These are phyloP conservation scores for Scolopax rusticola DNA, from an alignment of 2,797 vertebrate genomes.

Conservation along the genomic window DNA sequence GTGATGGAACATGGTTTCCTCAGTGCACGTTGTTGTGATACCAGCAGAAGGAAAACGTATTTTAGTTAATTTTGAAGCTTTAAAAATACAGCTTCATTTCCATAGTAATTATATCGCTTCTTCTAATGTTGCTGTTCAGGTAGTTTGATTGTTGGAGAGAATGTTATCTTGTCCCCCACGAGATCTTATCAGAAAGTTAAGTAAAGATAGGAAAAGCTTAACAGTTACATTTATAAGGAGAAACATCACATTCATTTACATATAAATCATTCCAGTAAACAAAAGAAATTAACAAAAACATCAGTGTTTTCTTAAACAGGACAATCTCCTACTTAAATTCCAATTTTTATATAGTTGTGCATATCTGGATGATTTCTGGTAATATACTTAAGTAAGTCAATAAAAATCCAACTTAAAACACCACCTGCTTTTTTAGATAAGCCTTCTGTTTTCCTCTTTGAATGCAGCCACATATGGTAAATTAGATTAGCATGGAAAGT, in stretches of 20 bases:
- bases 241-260: not conserved
- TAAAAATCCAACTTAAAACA: not conserved
- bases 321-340: not conserved
- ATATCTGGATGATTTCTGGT: not conserved
- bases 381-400: not conserved
- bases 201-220: not conserved
- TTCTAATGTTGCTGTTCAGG: not conserved
- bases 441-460: slow-evolving; percentile 5
- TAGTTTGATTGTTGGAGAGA: not conserved
- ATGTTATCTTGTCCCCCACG: not conserved
- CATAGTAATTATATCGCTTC: not conserved
- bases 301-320: not conserved
- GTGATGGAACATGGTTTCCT: not conserved
- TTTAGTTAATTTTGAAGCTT: not conserved
- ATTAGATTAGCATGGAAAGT: not conserved
- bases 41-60: not conserved
- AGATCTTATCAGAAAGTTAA: not conserved
- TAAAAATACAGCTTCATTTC: not conserved
- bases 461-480: not conserved
- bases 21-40: not conserved
- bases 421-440: slow-evolving; percentile 30
- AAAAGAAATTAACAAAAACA: not conserved
- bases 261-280: not conserved
- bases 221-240: not conserved
- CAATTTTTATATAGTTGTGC: not conserved